phyloP scores from a whole-genome alignment of 2,113 vertebrate genomes.

The Malurus elegans region DNA sequence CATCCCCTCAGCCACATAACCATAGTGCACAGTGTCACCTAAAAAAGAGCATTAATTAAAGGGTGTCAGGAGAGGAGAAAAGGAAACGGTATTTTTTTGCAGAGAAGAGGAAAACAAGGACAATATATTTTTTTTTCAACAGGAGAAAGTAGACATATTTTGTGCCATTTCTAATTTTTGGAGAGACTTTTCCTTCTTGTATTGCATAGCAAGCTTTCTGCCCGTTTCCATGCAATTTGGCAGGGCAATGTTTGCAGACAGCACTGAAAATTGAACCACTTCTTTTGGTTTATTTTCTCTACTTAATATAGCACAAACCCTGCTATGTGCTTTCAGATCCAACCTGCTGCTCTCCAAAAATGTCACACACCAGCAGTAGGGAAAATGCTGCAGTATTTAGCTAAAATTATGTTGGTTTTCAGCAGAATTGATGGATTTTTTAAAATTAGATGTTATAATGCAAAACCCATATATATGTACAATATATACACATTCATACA shows the following conservation, averaged over 20 bases:
- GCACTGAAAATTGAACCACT: not conserved
- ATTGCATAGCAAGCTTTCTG: not conserved
- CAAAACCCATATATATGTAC: not conserved
- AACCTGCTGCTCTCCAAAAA: not conserved
- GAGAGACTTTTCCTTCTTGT: slow-evolving; percentile 15
- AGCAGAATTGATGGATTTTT: not conserved
- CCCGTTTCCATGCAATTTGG: not conserved
- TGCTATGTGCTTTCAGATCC: not conserved
- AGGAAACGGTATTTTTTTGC: not conserved
- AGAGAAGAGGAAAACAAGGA: not conserved
- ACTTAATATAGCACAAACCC: not conserved
- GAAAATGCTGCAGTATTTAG: not conserved
- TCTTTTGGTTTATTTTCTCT: not conserved
- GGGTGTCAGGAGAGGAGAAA: slow-evolving; percentile 54
- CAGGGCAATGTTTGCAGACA: not conserved
- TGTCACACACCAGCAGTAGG: not conserved
- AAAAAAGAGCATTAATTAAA: slow-evolving; percentile 66
- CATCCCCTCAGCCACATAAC: slow-evolving; percentile 50
- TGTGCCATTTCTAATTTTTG: not conserved
- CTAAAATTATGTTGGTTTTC: not conserved
- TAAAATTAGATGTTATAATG: not conserved
- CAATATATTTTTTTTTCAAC: not conserved
- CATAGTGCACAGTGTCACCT: slow-evolving; percentile 26
- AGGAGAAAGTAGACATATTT: slow-evolving; percentile 6
- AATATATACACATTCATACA: not conserved